Evolutionary conservation across 1,140 invertebrate genomes (phyloP).

Genomic region (Drosophila grimshawi): DNA sequence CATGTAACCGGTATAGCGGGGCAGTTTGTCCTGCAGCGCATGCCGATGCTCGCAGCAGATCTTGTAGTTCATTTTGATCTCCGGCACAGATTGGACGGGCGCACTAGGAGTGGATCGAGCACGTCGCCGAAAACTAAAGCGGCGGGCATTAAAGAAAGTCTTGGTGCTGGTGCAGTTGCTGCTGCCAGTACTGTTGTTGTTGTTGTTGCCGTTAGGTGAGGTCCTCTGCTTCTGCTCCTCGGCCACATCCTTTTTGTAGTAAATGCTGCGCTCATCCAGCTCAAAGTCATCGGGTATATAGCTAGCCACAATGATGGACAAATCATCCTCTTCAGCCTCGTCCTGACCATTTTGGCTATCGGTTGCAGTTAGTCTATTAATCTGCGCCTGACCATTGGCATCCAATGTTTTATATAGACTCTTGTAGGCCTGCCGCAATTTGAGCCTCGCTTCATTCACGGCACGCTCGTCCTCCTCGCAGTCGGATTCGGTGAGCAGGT

Average conservation of each 20-base stretch:
- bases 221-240: not conserved
- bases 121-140: conserved; percentile 69
- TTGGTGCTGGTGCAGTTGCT: conserved; percentile 50
- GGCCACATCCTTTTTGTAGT: conserved; percentile 59
- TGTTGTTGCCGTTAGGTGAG: conserved; percentile 1
- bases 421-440: conserved; percentile 62
- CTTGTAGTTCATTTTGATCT: conserved; percentile 76
- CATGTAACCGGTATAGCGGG: conserved; percentile 79
- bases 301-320: conserved; percentile 80
- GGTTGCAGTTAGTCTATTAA: conserved; percentile 49
- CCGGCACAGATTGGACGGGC: conserved; percentile 32
- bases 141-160: conserved; percentile 65
- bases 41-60: conserved; percentile 82
- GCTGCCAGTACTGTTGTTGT: not conserved
- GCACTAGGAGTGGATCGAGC: conserved; percentile 45
- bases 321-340: conserved; percentile 68
- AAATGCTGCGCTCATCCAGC: conserved; percentile 71
- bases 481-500: conserved; percentile 74
- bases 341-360: conserved; percentile 9
- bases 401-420: conserved; percentile 71
- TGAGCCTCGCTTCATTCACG: conserved; percentile 62
- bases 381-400: conserved; percentile 53
- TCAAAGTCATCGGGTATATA: conserved; percentile 77
- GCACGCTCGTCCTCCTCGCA: conserved; percentile 74
- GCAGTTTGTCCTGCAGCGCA: conserved; percentile 71